Percentiles rank a stretch among this genome's conserved stretches.
These are phyloP conservation scores for Microctonus aethiopoides DNA, from an alignment of 2,888 invertebrate species.

Conservation along the genomic window DNA sequence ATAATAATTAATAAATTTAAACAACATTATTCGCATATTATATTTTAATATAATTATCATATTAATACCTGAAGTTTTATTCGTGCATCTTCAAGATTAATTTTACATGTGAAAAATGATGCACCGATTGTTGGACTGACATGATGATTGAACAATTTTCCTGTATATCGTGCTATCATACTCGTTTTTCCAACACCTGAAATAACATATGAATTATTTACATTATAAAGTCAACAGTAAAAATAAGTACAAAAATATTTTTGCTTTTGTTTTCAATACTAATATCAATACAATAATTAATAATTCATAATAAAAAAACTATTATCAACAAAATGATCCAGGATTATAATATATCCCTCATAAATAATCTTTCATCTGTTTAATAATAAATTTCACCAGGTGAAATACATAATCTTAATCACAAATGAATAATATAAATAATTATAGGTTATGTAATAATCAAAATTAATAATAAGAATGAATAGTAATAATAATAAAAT, in stretches of 20 bases:
- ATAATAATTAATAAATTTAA: too few relatives aligned
- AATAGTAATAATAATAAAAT: too few relatives aligned
- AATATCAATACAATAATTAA: background rate
- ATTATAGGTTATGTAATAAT: too few relatives aligned
- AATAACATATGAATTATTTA: slow-evolving; percentile 48
- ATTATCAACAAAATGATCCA: background rate
- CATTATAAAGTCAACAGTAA: background rate
- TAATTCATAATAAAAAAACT: background rate
- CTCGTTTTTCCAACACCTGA: slow-evolving; percentile 93
- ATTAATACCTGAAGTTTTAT: slow-evolving; percentile 80
- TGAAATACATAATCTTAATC: too few relatives aligned
- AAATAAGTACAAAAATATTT: background rate
- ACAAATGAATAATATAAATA: too few relatives aligned
- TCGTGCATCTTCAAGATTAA: slow-evolving; percentile 77
- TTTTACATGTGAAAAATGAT: slow-evolving; percentile 88
- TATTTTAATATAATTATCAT: slow-evolving; percentile 32
- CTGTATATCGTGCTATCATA: slow-evolving; percentile 83
- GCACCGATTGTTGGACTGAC: slow-evolving; percentile 89
- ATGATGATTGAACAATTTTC: slow-evolving; percentile 80
- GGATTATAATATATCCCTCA: background rate
- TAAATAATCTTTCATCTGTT: background rate
- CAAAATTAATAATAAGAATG: too few relatives aligned
- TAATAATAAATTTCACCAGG: background rate
- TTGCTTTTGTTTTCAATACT: too few relatives aligned
- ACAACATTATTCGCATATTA: slow-evolving; percentile 12